Evolutionary conservation across 2,797 vertebrate genomes (phyloP).

Genomic region (Denticeps clupeoides): DNA sequence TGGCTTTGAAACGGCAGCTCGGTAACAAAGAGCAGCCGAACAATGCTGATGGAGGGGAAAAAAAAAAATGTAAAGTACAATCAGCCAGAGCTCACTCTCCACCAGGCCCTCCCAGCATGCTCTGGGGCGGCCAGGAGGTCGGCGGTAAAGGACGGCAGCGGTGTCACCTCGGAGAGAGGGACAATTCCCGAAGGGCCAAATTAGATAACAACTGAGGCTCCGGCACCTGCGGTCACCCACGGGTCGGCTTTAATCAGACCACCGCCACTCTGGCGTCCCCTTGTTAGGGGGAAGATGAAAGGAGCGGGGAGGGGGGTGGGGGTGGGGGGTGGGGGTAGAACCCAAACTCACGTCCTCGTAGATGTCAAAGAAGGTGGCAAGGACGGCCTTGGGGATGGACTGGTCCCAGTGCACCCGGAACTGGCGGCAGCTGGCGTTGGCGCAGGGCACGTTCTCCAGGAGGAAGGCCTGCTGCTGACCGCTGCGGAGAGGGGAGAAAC

Average conservation of each 20-base stretch:
- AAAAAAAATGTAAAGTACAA: no score
- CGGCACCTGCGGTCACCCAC: neutral
- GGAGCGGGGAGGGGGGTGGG: neutral
- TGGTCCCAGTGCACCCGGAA: conserved; percentile 88
- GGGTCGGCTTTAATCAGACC: neutral
- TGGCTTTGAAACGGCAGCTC: no score
- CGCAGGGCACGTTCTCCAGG: conserved; percentile 83
- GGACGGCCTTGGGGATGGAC: conserved; percentile 68
- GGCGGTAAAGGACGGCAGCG: neutral
- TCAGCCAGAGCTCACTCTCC: no score
- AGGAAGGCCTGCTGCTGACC: conserved; percentile 84
- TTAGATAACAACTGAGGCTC: conserved; percentile 17
- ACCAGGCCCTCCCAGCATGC: no score
- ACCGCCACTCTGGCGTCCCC: conserved; percentile 2
- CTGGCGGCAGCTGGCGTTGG: conserved; percentile 70
- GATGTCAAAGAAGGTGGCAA: conserved; percentile 93
- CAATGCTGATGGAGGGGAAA: no score
- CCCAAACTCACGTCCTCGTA: conserved; percentile 87
- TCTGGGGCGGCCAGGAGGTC: conserved; percentile 11
- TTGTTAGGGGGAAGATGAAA: neutral
- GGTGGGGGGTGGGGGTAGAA: conserved; percentile 13
- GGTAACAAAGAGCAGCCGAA: no score
- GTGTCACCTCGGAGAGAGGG: conserved; percentile 7
- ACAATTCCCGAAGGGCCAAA: conserved; percentile 20
- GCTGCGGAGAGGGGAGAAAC: conserved; percentile 6